Evolutionary conservation across 2,113 vertebrate species (phyloP).

Genomic region (Odocoileus hemionus): DNA sequence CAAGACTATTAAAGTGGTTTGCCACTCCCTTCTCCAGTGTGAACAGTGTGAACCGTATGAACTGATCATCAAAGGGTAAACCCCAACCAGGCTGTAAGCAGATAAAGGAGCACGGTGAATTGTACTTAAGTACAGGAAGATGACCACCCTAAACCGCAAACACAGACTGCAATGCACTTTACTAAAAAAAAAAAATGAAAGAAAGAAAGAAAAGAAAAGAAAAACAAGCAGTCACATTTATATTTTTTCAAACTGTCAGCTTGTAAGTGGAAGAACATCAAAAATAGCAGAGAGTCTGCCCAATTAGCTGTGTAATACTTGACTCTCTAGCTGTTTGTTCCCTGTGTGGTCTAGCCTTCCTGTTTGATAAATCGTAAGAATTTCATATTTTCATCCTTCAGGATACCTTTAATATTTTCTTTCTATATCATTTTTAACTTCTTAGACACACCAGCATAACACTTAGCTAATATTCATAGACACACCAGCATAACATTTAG

Average conservation of each 20-base stretch:
- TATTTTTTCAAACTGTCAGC: slow-evolving; percentile 68
- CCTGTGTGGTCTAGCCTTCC: slow-evolving; percentile 58
- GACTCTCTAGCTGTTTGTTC: slow-evolving; percentile 68
- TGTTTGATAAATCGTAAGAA: slow-evolving; percentile 67
- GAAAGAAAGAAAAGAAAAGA: slow-evolving; percentile 77
- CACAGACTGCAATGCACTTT: slow-evolving; percentile 73
- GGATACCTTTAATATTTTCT: slow-evolving; percentile 14
- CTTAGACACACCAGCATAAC: slow-evolving; percentile 45
- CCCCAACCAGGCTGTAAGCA: slow-evolving; percentile 77
- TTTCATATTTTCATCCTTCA: not conserved
- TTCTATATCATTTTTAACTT: slow-evolving; percentile 64
- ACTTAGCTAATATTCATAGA: slow-evolving; percentile 60
- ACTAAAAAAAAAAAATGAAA: slow-evolving; percentile 70
- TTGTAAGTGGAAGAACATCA: slow-evolving; percentile 69
- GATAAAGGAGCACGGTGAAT: slow-evolving; percentile 76
- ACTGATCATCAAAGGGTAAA: slow-evolving; percentile 76
- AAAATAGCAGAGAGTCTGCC: slow-evolving; percentile 67
- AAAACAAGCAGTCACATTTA: slow-evolving; percentile 70
- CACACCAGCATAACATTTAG: slow-evolving; percentile 50
- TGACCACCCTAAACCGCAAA: slow-evolving; percentile 73
- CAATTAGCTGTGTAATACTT: slow-evolving; percentile 61
- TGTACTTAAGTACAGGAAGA: slow-evolving; percentile 75
- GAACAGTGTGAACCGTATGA: slow-evolving; percentile 6
- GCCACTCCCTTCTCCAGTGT: not conserved
- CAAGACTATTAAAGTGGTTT: not conserved